Evolutionary conservation across 2,797 vertebrate genomes (phyloP).

Genomic region (Galagoides demidoff): DNA sequence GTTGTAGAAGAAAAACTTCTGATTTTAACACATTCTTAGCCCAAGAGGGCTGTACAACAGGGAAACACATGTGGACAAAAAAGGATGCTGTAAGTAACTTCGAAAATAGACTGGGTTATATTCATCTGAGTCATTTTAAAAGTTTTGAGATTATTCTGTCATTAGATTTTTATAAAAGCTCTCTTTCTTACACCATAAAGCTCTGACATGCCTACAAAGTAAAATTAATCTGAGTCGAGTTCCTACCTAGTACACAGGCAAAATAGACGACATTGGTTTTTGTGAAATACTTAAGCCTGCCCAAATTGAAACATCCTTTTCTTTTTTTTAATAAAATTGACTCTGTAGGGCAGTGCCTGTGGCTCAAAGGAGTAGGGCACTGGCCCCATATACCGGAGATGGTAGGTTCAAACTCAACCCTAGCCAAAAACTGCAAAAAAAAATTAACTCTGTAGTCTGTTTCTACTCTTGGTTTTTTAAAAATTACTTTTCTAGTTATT

Average conservation of each 20-base stretch:
- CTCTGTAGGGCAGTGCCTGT: background rate
- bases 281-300: constrained; percentile 3
- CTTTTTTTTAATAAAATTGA: background rate
- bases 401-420: too few species aligned
- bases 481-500: constrained; percentile 14
- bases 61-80: constrained; percentile 94
- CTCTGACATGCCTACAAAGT: background rate
- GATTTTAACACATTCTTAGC: constrained; percentile 99
- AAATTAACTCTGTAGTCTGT: background rate
- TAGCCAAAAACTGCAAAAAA: too few species aligned
- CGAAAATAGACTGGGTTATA: background rate
- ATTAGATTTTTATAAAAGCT: background rate
- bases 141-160: background rate
- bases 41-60: constrained; percentile 95
- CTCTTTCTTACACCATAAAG: background rate
- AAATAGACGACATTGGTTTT: background rate
- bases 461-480: background rate
- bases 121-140: background rate
- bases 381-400: too few species aligned
- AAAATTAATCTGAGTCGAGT: background rate
- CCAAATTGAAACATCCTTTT: constrained; percentile 30
- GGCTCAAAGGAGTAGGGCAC: too few species aligned
- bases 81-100: constrained; percentile 91
- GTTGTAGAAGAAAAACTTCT: constrained; percentile 98
- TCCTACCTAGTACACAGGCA: background rate